Base-by-base conservation (phyloP, 2,888 invertebrate genomes). In the Leptopilina drosophilae region DNA sequence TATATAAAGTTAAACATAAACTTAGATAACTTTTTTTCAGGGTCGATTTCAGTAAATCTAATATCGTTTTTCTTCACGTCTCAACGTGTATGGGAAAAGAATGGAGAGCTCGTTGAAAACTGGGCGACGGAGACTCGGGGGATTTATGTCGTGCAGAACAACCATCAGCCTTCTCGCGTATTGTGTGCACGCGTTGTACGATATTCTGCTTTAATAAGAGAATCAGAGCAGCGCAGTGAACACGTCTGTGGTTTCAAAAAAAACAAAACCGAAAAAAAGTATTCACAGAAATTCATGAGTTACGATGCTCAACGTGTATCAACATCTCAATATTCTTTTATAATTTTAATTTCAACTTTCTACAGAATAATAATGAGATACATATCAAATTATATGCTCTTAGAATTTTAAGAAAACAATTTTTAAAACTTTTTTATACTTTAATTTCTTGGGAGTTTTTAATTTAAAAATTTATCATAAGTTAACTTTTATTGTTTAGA, bases 61-160 rank as follows among this genome's bases (percentile, higher is more conserved):
- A 87, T 86, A 84, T 83, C 83, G 82, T 83, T 86, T 83, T 85
- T 84, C 84, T 81, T 81, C 83, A 78, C 82, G 82, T 81, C 81
- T 78, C 79, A 42, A 79, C 81, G 9, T 73, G 73, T 78, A 73
- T 65, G 76, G 64, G 77, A 77, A 82, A 84, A 84, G 85, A 87
- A 87, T 85, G 78, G 80, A 83, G 79, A 81, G 82, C 80, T 84
- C 81, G 77, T 46, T 78, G 84, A 82, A 84, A 87, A 86, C 84
- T 84, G 80, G 78, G 53, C 78, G 76, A 81, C 64, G 81, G 77
- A 62, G 77, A 78, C 80, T 83, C 82, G 78, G 15, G 15, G 84
- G 84, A 82, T 80, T 82, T 80, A 77, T 79, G 77, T 77, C 76
- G 80, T 77, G 78, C 80, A 82, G 78, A 69, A 78, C 75, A 81